Evolutionary conservation across 2,113 vertebrate genomes (phyloP).

Genomic region (Tyto alba): DNA sequence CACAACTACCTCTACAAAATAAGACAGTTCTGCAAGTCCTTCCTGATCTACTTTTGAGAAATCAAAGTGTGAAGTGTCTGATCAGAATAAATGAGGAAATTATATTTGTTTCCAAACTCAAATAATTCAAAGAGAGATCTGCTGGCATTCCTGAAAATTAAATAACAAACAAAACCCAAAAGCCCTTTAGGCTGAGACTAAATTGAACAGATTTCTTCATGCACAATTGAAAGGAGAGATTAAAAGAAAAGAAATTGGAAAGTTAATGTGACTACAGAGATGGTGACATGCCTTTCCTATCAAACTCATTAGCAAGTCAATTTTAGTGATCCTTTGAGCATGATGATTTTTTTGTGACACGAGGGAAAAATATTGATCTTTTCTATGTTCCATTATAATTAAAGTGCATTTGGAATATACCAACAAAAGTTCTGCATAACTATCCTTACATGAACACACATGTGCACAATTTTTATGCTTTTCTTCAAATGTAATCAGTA

Average conservation of each 20-base stretch:
- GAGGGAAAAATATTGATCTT: neutral
- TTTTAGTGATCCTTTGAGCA: neutral
- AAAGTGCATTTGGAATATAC: neutral
- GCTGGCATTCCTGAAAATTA: neutral
- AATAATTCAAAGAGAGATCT: neutral
- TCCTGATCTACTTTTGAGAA: neutral
- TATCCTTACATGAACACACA: neutral
- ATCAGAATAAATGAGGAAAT: neutral
- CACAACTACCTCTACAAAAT: neutral
- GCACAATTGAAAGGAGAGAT: constrained; percentile 11
- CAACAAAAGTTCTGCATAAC: neutral
- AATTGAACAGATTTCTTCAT: constrained; percentile 15
- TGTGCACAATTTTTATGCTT: neutral
- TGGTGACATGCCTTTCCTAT: neutral
- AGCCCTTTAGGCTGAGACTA: neutral
- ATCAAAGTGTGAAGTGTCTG: neutral
- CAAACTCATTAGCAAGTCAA: neutral
- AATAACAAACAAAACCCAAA: neutral
- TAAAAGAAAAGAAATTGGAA: constrained; percentile 34
- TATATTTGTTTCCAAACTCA: neutral
- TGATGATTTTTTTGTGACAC: neutral
- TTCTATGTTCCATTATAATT: neutral
- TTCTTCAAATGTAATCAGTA: neutral
- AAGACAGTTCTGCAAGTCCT: neutral
- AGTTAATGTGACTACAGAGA: neutral